Evolutionary conservation across 2,797 vertebrate species (phyloP).

Genomic region (Anabacerthia variegaticeps): DNA sequence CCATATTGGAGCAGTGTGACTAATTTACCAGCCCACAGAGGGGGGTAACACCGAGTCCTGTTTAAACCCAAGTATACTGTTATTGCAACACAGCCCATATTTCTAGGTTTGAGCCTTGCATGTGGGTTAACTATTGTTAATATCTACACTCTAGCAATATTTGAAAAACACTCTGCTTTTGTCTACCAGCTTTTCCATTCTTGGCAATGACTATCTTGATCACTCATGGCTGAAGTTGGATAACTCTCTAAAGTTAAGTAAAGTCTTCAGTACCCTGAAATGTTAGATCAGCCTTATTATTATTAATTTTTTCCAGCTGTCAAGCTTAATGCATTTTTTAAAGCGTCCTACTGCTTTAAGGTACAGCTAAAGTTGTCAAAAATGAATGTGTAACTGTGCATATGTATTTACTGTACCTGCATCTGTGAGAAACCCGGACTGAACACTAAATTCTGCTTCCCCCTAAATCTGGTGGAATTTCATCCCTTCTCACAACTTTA

Average conservation of each 20-base stretch:
- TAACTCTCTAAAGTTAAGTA: not conserved
- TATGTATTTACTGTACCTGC: not conserved
- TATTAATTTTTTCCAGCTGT: not conserved
- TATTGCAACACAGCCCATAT: not conserved
- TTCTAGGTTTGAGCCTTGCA: not conserved
- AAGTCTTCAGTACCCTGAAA: slow-evolving; percentile 23
- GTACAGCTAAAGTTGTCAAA: not conserved
- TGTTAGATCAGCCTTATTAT: not conserved
- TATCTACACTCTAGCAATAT: not conserved
- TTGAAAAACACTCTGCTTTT: not conserved
- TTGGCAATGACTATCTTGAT: not conserved
- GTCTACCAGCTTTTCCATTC: not conserved
- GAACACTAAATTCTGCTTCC: not conserved
- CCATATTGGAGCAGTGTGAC: not conserved
- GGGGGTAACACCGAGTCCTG: fast-evolving
- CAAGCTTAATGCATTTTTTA: slow-evolving; percentile 29
- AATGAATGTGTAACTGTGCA: not conserved
- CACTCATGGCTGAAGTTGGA: not conserved
- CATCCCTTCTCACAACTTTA: not conserved
- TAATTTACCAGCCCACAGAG: not conserved
- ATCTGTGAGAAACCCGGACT: not conserved
- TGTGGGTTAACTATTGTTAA: not conserved
- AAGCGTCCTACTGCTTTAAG: slow-evolving; percentile 9
- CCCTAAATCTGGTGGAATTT: not conserved
- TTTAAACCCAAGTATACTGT: not conserved